Conservation (phyloP, 2,888 invertebrate genomes). For the Isoperla grammatica region DNA sequence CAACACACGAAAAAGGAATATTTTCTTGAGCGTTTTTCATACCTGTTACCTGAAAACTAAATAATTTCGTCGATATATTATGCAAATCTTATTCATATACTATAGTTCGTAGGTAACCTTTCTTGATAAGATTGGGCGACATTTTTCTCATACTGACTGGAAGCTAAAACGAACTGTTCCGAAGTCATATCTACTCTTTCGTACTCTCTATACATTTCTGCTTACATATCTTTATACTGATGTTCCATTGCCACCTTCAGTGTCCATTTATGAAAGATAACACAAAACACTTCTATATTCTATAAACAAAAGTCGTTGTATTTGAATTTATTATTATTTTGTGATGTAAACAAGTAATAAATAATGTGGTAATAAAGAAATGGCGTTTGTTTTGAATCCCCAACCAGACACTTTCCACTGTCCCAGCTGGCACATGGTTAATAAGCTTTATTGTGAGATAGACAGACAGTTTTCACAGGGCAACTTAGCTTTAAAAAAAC, state of each 20-base stretch:
- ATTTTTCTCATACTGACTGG: no score
- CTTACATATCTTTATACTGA: background rate
- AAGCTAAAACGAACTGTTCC: no score
- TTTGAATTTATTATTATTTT: slow-evolving; percentile 16
- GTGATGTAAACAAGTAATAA: slow-evolving; percentile 28
- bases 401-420: slow-evolving; percentile 41
- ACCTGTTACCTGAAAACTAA: no score
- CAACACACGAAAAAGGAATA: no score
- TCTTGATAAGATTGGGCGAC: no score
- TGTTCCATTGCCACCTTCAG: background rate
- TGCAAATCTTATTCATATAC: no score
- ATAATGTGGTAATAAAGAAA: slow-evolving; percentile 38
- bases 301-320: background rate
- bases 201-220: background rate
- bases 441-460: no score
- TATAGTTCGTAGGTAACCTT: no score
- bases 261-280: background rate
- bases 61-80: no score
- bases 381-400: slow-evolving; percentile 39
- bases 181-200: background rate
- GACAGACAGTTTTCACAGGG: slow-evolving; percentile 4
- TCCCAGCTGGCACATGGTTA: slow-evolving; percentile 51
- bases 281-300: background rate
- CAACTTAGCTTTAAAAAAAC: background rate
- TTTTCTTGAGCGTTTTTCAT: no score